Evolutionary conservation across 2,113 vertebrate genomes (phyloP).

Genomic region (Stegostoma tigrinum): DNA sequence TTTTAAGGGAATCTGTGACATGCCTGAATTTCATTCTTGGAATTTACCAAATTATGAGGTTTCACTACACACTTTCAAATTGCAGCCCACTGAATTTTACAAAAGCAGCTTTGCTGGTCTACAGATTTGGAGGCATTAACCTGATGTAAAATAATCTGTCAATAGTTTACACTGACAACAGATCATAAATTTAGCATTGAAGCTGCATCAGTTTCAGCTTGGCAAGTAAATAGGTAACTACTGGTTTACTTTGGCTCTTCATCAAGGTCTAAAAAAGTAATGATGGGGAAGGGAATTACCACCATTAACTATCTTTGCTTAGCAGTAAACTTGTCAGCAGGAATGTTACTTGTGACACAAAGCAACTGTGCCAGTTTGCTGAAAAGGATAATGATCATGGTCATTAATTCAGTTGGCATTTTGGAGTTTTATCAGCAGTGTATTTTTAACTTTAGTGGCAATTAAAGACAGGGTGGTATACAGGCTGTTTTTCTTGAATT

Average conservation of each 20-base stretch:
- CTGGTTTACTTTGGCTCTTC: constrained; percentile 2
- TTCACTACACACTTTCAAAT: background rate
- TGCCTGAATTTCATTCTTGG: background rate
- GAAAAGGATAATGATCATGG: background rate
- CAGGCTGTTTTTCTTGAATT: background rate
- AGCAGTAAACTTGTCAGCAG: background rate
- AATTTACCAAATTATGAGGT: background rate
- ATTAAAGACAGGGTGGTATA: background rate
- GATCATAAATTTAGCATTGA: background rate
- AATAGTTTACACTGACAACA: background rate
- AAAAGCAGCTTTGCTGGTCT: background rate
- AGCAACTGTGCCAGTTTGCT: background rate
- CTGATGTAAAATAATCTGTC: background rate
- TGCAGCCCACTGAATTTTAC: background rate
- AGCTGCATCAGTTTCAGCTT: background rate
- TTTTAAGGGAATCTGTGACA: background rate
- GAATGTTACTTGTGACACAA: background rate
- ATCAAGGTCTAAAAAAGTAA: background rate
- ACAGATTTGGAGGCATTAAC: background rate
- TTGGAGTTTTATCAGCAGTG: background rate
- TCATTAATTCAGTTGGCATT: constrained; percentile 10
- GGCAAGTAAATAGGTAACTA: background rate
- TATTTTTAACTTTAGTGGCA: background rate
- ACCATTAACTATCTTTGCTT: background rate
- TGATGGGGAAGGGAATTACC: constrained; percentile 18